Evolutionary conservation across 2,113 vertebrate species (phyloP).

Genomic region (Hippoglossus stenolepis): DNA sequence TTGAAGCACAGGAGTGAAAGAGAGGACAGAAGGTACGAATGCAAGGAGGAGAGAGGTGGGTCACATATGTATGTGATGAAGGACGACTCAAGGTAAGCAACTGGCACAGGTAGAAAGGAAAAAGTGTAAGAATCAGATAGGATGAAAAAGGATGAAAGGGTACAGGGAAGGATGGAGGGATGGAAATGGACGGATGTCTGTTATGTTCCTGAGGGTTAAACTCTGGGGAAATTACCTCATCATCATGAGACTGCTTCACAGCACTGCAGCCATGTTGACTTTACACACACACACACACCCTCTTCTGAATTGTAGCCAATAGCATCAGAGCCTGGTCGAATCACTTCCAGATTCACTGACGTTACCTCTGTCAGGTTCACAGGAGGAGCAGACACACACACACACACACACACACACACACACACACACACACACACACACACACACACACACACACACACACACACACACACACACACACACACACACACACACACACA

Average conservation of each 20-base stretch:
- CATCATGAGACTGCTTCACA: constrained; percentile 84
- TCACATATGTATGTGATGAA: constrained; percentile 83
- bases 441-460: constrained; percentile 31
- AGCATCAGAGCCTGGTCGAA: constrained; percentile 87
- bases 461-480: constrained; percentile 28
- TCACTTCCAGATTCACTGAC: constrained; percentile 88
- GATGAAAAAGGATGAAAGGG: constrained; percentile 30
- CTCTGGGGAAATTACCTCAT: constrained; percentile 92
- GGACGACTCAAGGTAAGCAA: constrained; percentile 69
- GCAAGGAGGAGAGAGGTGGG: constrained; percentile 52
- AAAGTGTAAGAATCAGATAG: constrained; percentile 29
- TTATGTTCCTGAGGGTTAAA: constrained; percentile 86
- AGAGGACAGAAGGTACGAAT: constrained; percentile 22
- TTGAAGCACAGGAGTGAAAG: constrained; percentile 3
- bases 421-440: constrained; percentile 27
- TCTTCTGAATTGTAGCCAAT: constrained; percentile 88
- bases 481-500: constrained; percentile 27
- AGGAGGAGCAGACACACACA: constrained; percentile 45
- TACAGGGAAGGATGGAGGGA: constrained; percentile 42
- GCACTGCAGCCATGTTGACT: constrained; percentile 87
- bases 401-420: constrained; percentile 35
- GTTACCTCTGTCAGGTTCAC: constrained; percentile 78
- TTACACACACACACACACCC: constrained; percentile 66
- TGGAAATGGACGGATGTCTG: constrained; percentile 75
- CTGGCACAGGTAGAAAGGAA: constrained; percentile 50